phyloP scores from a whole-genome alignment of 1,140 invertebrate species.

The Laodelphax striatellus region DNA sequence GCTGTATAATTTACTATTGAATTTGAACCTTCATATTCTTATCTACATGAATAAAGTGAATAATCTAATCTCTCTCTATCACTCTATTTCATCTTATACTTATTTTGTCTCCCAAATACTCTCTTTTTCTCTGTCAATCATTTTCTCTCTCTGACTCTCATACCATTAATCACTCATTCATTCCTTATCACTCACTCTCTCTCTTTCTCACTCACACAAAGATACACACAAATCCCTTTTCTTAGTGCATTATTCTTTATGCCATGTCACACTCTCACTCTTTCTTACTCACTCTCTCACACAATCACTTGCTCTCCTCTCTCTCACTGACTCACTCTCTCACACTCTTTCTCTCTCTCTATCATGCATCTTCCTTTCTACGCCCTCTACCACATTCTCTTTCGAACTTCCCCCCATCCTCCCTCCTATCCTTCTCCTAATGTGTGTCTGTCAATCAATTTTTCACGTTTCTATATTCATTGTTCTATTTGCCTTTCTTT shows the following conservation, averaged over 20 bases:
- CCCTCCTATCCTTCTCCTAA: not conserved
- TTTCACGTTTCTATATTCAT: not conserved
- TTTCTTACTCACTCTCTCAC: not conserved
- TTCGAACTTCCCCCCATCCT: not conserved
- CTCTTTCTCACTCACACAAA: not conserved
- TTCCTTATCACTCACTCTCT: not conserved
- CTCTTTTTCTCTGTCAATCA: not conserved
- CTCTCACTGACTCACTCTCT: not conserved
- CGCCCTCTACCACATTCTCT: no score
- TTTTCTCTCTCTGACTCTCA: not conserved
- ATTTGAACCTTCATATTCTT: no score
- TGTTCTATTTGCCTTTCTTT: not conserved
- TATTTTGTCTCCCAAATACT: not conserved
- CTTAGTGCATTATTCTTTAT: no score
- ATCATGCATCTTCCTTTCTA: no score
- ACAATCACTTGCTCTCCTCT: not conserved
- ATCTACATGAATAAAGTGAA: no score
- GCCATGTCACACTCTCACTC: not conserved
- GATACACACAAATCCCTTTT: no score
- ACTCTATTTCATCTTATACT: no score
- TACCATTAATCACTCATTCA: not conserved
- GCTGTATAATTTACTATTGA: no score
- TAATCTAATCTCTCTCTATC: no score
- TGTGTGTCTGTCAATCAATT: not conserved
- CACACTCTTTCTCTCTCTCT: not conserved